Conservation (phyloP, 2,888 invertebrate species). For the Synergus umbraculus region DNA sequence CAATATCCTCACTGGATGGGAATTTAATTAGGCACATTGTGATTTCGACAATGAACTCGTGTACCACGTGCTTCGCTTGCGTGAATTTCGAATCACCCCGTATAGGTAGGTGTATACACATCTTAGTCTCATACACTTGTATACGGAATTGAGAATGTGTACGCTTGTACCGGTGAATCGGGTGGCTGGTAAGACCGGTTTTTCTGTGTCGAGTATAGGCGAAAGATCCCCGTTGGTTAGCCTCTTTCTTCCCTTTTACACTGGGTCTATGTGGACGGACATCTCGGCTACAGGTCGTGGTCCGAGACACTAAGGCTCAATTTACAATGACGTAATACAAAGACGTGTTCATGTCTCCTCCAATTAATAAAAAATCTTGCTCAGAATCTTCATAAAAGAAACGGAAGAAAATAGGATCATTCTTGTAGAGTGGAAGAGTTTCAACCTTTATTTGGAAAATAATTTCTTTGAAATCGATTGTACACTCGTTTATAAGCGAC, state of each 20-base stretch:
- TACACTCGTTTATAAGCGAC: not conserved
- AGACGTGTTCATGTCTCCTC: conserved; percentile 13
- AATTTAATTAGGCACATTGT: not conserved
- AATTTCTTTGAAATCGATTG: not conserved
- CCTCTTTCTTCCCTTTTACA: conserved; percentile 51
- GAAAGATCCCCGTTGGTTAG: conserved; percentile 73
- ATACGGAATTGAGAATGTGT: not conserved
- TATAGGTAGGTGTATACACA: conserved; percentile 1
- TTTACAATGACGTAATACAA: conserved; percentile 5
- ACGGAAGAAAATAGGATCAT: too few species aligned
- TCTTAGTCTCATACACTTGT: not conserved
- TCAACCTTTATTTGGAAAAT: not conserved
- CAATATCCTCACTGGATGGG: too few species aligned
- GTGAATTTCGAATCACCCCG: conserved; percentile 30
- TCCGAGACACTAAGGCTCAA: conserved; percentile 22
- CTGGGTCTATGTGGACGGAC: conserved; percentile 12
- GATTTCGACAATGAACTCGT: conserved; percentile 10
- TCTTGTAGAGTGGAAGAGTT: too few species aligned
- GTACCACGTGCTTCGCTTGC: not conserved
- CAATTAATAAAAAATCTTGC: not conserved
- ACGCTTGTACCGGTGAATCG: conserved; percentile 23
- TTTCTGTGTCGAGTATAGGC: conserved; percentile 69
- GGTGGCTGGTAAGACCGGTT: conserved; percentile 71
- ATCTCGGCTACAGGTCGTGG: conserved; percentile 28
- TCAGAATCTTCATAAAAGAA: not conserved